phyloP scores from a whole-genome alignment of 1,140 invertebrate species.

The Dreissena rostriformis region DNA sequence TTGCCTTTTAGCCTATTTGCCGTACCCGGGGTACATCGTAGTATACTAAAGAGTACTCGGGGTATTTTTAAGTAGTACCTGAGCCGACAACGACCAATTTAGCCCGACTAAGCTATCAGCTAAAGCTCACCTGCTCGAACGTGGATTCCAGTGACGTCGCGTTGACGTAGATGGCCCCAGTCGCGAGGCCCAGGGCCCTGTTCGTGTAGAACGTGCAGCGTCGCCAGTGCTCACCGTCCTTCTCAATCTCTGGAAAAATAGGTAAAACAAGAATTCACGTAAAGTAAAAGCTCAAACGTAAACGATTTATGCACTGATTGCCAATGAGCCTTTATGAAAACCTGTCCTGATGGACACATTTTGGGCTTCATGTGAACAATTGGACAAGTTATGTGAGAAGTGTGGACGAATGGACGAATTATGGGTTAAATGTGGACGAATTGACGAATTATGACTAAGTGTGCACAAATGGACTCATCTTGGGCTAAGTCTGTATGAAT shows the following conservation, averaged over 20 bases:
- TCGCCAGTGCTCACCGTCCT: constrained; percentile 86
- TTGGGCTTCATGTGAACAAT: neutral
- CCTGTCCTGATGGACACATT: neutral
- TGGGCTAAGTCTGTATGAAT: no score
- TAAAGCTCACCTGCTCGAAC: constrained; percentile 86
- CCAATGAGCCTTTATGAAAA: no score
- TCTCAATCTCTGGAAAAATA: constrained; percentile 66
- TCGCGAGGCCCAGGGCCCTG: constrained; percentile 94
- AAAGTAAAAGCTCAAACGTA: neutral
- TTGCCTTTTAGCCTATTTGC: no score
- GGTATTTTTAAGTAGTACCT: no score
- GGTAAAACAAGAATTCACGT: neutral
- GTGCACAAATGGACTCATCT: no score
- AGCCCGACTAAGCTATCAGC: neutral
- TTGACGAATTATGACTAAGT: neutral
- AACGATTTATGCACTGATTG: no score
- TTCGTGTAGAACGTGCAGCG: constrained; percentile 97
- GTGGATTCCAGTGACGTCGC: constrained; percentile 90
- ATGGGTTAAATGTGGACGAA: neutral
- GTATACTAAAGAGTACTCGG: no score
- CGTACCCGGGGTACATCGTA: no score
- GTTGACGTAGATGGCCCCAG: constrained; percentile 96
- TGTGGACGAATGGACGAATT: neutral
- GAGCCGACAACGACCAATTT: no score
- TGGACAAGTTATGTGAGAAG: neutral